Evolutionary conservation across 2,888 invertebrate genomes (phyloP).

Genomic region (Patella pellucida): DNA sequence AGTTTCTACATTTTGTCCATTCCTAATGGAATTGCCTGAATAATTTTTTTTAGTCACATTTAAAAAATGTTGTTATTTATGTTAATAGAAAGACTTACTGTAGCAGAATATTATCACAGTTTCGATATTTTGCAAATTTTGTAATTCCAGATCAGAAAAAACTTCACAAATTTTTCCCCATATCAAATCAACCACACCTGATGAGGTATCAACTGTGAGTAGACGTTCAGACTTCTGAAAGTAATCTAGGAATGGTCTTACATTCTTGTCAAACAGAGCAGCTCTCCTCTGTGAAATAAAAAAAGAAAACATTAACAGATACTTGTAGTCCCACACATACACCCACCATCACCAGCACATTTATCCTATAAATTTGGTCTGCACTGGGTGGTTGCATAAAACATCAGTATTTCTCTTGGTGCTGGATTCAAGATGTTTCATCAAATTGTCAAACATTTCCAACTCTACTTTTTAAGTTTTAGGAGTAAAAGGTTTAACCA

Average conservation of each 20-base stretch:
- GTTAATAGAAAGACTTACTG: constrained; percentile 50
- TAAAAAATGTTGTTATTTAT: neutral
- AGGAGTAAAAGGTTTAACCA: no score
- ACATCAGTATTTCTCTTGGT: no score
- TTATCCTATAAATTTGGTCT: no score
- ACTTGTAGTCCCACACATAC: no score
- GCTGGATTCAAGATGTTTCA: no score
- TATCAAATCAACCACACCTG: constrained; percentile 57
- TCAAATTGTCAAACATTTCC: no score
- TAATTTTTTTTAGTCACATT: neutral
- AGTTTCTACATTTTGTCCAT: no score
- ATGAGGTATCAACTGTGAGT: constrained; percentile 63
- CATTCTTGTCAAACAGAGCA: constrained; percentile 58
- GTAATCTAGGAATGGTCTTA: constrained; percentile 59
- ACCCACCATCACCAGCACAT: no score
- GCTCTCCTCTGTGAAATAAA: constrained; percentile 59
- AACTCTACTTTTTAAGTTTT: no score
- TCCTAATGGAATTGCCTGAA: neutral
- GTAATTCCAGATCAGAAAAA: constrained; percentile 54
- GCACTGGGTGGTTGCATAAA: no score
- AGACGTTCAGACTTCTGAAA: constrained; percentile 57
- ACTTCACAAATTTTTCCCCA: constrained; percentile 62
- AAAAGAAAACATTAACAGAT: neutral
- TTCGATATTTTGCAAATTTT: constrained; percentile 51
- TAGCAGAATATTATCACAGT: constrained; percentile 65